phyloP scores from a whole-genome alignment of 2,797 vertebrate species.

The Pagetopsis macropterus region DNA sequence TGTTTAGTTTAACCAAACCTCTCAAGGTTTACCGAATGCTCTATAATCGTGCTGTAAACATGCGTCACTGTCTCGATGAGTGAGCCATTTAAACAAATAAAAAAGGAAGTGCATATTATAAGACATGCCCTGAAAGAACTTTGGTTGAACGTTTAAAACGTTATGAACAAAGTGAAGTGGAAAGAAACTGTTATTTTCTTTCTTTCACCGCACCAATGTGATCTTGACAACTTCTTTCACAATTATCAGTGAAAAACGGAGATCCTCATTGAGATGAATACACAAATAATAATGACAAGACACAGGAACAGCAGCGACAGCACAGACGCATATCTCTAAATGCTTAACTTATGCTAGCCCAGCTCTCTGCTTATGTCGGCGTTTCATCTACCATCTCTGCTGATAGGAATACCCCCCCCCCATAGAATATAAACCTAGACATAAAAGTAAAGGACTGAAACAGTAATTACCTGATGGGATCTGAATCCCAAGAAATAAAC shows the following conservation, averaged over 20 bases:
- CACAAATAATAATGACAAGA: conserved; percentile 4
- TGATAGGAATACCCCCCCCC: conserved; percentile 59
- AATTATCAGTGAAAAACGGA: conserved; percentile 25
- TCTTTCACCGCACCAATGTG: conserved; percentile 6
- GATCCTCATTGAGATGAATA: conserved; percentile 49
- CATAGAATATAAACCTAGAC: conserved; percentile 51
- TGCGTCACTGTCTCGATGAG: conserved; percentile 49
- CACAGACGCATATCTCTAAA: conserved; percentile 37
- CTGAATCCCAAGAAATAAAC: conserved; percentile 22
- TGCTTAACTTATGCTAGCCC: conserved; percentile 5
- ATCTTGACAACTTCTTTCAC: conserved; percentile 25
- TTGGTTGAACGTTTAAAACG: neutral
- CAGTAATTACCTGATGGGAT: conserved; percentile 68
- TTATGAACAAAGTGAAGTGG: neutral
- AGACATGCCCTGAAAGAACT: conserved; percentile 6
- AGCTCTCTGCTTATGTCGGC: conserved; percentile 23
- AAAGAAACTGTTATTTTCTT: neutral
- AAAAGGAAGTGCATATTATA: neutral
- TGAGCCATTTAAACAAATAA: neutral
- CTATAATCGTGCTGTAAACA: conserved; percentile 28
- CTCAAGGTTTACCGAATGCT: conserved; percentile 12
- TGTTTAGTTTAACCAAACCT: conserved; percentile 29
- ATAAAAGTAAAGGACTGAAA: conserved; percentile 59
- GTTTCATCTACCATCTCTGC: conserved; percentile 64
- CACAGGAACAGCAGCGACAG: conserved; percentile 36